Conservation (phyloP, 2,797 vertebrate species). For the Molothrus aeneus region DNA sequence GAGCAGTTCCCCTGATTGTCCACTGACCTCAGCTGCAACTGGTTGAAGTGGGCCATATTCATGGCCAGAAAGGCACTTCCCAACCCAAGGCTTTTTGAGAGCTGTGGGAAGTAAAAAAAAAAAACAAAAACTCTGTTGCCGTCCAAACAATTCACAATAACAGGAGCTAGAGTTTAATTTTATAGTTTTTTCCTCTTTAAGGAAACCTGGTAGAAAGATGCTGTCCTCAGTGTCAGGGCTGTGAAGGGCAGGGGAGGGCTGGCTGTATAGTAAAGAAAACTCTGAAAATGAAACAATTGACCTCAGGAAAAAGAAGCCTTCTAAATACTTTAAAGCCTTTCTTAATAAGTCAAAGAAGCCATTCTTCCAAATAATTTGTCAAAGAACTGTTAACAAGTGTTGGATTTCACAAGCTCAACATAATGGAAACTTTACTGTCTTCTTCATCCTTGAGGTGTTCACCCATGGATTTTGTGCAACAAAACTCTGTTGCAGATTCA, state of each 20-base stretch:
- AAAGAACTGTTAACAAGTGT: neutral
- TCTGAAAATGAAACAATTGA: neutral
- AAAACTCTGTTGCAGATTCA: neutral
- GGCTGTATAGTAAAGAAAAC: neutral
- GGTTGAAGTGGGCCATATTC: neutral
- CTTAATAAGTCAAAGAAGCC: neutral
- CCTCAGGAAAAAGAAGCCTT: neutral
- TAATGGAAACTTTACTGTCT: neutral
- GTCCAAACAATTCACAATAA: slow-evolving; percentile 31
- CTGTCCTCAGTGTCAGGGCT: neutral
- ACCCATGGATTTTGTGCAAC: neutral
- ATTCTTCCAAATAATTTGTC: neutral
- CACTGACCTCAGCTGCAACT: neutral
- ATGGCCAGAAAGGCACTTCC: neutral
- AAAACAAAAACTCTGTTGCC: neutral
- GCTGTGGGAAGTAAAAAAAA: neutral
- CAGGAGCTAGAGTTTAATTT: neutral
- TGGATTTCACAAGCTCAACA: neutral
- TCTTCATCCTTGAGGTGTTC: neutral
- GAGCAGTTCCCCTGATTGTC: slow-evolving; percentile 64
- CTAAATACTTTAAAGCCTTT: neutral
- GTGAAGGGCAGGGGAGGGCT: neutral
- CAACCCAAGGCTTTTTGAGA: neutral
- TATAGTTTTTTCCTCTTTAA: neutral
- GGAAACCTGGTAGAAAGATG: neutral